phyloP scores from a whole-genome alignment of 2,113 vertebrate genomes.

The Salminus brasiliensis region DNA sequence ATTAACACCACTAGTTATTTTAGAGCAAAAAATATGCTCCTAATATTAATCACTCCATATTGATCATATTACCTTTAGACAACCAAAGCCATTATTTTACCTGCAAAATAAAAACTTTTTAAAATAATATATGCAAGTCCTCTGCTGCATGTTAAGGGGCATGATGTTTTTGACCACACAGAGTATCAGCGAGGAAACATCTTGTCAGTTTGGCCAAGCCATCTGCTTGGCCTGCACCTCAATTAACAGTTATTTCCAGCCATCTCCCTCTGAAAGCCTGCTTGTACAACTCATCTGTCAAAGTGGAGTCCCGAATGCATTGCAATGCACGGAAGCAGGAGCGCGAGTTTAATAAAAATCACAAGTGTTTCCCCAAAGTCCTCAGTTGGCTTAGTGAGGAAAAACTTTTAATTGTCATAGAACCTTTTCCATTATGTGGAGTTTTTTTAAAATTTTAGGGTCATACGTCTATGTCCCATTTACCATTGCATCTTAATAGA shows the following conservation, averaged over 20 bases:
- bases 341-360: neutral
- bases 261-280: neutral
- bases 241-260: conserved; percentile 27
- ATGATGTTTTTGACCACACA: neutral
- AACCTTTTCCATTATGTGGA: neutral
- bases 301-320: neutral
- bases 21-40: no score
- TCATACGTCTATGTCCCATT: no score
- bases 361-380: neutral
- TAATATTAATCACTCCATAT: no score
- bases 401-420: no score
- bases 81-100: no score
- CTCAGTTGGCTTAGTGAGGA: no score
- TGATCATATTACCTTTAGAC: no score
- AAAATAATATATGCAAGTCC: neutral
- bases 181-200: conserved; percentile 1
- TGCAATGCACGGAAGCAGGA: neutral
- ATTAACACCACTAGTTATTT: no score
- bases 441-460: neutral
- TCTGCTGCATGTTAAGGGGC: neutral
- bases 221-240: conserved; percentile 1
- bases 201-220: conserved; percentile 16
- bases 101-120: no score
- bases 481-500: no score
- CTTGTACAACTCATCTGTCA: conserved; percentile 12